Evolutionary conservation across 2,888 invertebrate genomes (phyloP).

Genomic region (Metellina segmentata): DNA sequence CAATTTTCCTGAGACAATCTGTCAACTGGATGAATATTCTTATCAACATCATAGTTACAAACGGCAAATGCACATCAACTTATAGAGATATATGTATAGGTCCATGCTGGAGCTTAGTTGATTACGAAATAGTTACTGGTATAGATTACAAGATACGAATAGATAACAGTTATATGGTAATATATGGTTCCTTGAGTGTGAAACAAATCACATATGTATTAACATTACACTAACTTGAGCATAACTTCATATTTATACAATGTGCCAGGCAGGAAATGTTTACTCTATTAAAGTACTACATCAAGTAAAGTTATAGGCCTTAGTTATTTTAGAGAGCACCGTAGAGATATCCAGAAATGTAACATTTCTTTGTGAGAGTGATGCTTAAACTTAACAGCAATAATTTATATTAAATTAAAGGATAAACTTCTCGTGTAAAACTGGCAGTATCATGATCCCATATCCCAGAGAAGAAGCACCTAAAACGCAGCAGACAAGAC

Average conservation of each 20-base stretch:
- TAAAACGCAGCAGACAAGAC: conserved; percentile 67
- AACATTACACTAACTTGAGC: conserved; percentile 76
- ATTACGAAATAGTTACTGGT: conserved; percentile 68
- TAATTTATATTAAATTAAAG: conserved; percentile 54
- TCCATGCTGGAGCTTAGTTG: conserved; percentile 69
- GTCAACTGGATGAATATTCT: conserved; percentile 50
- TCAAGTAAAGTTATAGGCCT: conserved; percentile 69
- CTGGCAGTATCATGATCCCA: conserved; percentile 72
- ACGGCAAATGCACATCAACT: conserved; percentile 72
- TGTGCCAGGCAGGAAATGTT: conserved; percentile 73
- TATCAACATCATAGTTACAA: conserved; percentile 56
- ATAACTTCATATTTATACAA: conserved; percentile 74
- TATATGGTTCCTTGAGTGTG: conserved; percentile 48
- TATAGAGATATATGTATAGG: conserved; percentile 56
- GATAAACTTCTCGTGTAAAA: conserved; percentile 62
- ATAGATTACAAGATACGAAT: conserved; percentile 68
- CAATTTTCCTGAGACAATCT: conserved; percentile 72
- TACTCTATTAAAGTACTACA: conserved; percentile 62
- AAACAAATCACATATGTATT: conserved; percentile 67
- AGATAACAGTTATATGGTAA: conserved; percentile 72
- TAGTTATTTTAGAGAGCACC: conserved; percentile 74
- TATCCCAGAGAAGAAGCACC: conserved; percentile 67
- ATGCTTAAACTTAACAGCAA: conserved; percentile 70
- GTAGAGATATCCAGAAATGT: conserved; percentile 70
- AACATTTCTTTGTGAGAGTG: conserved; percentile 57